A percentile compares a stretch with the other conserved stretches of the same genome.
Evolutionary conservation across 2,888 invertebrate genomes (phyloP).

Genomic region (Drosophila merina): DNA sequence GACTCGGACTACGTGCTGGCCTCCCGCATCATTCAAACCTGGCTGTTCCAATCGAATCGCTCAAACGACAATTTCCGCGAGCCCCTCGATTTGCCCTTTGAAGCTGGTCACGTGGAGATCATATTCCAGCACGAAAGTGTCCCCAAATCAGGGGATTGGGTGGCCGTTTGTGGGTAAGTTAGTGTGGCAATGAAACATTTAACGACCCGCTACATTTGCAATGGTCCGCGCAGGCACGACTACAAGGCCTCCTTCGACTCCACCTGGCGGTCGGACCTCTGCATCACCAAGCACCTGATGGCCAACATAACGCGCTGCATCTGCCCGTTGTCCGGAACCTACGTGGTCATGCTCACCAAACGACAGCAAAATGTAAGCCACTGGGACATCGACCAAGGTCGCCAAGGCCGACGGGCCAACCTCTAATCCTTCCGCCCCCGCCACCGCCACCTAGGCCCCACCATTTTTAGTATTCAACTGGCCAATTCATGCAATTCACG

Average conservation of each 20-base stretch:
- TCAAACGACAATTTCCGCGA: constrained; percentile 82
- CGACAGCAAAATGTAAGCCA: constrained; percentile 84
- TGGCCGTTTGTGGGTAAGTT: constrained; percentile 83
- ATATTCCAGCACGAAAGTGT: constrained; percentile 83
- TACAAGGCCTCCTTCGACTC: constrained; percentile 85
- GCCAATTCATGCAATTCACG: constrained; percentile 54
- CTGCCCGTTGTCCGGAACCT: constrained; percentile 87
- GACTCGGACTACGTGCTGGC: constrained; percentile 83
- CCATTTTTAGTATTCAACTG: constrained; percentile 24
- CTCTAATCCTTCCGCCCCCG: constrained; percentile 30
- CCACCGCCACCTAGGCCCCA: constrained; percentile 15
- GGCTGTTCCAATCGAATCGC: constrained; percentile 83
- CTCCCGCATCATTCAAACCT: constrained; percentile 84
- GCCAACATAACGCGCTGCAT: constrained; percentile 86
- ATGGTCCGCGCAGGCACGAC: constrained; percentile 76
- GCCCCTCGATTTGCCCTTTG: constrained; percentile 82
- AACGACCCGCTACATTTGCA: neutral
- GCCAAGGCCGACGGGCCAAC: constrained; percentile 22
- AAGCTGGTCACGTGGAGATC: constrained; percentile 84
- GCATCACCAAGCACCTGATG: constrained; percentile 85
- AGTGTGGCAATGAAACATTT: neutral
- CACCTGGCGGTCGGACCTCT: constrained; percentile 87
- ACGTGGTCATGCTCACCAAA: constrained; percentile 87
- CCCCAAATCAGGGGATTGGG: constrained; percentile 81
- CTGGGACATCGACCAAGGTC: constrained; percentile 30